phyloP scores from a whole-genome alignment of 2,113 vertebrate species.

The Hippolais icterina region DNA sequence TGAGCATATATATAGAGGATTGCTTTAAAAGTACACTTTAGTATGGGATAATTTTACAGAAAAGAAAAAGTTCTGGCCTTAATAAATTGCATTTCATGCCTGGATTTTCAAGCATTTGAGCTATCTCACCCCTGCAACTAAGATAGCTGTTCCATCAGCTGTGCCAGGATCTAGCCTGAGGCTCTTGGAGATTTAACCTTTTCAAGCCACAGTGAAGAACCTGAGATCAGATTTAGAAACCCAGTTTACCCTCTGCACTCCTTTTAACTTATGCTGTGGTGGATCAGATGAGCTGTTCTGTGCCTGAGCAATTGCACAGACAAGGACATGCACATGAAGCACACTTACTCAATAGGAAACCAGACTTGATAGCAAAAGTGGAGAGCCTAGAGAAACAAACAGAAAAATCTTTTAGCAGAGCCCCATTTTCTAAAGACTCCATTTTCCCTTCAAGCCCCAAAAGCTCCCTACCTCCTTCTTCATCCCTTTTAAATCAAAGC shows the following conservation, averaged over 20 bases:
- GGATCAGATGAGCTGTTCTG: neutral
- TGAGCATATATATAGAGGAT: neutral
- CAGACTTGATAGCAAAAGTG: neutral
- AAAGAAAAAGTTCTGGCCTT: constrained; percentile 2
- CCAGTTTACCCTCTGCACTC: neutral
- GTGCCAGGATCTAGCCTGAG: constrained; percentile 9
- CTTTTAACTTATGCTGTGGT: neutral
- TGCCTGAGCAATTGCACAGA: neutral
- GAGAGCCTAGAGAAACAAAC: neutral
- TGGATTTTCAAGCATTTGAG: constrained; percentile 43
- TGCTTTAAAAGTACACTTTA: neutral
- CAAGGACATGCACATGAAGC: neutral
- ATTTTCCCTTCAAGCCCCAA: neutral
- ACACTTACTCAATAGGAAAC: neutral
- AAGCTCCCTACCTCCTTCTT: neutral
- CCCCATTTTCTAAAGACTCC: accelerated
- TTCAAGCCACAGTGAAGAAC: neutral
- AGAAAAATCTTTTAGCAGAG: neutral
- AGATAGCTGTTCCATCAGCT: constrained; percentile 30
- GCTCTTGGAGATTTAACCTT: constrained; percentile 16
- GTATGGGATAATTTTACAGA: neutral
- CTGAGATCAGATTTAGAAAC: neutral
- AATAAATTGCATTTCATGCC: constrained; percentile 49
- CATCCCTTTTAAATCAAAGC: neutral
- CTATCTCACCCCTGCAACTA: constrained; percentile 26